Evolutionary conservation across 2,888 invertebrate species (phyloP).

Genomic region (Bhutanitis thaidina): DNA sequence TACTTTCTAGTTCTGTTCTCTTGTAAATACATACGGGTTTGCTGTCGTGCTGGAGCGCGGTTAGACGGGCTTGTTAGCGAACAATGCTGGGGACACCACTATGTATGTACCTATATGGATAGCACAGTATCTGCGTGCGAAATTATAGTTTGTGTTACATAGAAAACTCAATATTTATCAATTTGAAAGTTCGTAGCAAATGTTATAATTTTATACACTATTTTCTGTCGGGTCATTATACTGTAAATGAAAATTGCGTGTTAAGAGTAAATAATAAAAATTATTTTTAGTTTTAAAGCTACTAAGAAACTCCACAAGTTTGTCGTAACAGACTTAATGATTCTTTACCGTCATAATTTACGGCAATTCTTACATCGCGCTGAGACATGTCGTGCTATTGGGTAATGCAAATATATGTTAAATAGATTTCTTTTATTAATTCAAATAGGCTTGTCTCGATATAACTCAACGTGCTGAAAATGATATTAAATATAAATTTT

Average conservation of each 20-base stretch:
- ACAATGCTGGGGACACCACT: constrained; percentile 55
- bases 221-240: background rate
- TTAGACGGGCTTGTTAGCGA: constrained; percentile 68
- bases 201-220: too few relatives aligned
- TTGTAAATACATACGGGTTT: constrained; percentile 36
- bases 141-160: constrained; percentile 2
- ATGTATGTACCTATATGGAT: constrained; percentile 37
- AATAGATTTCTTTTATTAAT: background rate
- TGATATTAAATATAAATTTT: background rate
- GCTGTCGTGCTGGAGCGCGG: constrained; percentile 62
- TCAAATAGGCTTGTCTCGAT: background rate
- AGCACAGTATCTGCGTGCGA: background rate
- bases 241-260: constrained; percentile 16
- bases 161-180: constrained; percentile 2
- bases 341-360: constrained; percentile 11
- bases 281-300: constrained; percentile 4
- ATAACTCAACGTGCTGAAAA: too few relatives aligned
- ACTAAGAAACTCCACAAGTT: constrained; percentile 14
- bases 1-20: constrained; percentile 28
- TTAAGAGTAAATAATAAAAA: constrained; percentile 14
- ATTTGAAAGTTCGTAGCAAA: too few relatives aligned
- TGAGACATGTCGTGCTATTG: constrained; percentile 2
- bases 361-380: background rate
- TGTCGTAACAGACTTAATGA: constrained; percentile 10
- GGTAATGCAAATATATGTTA: constrained; percentile 4